A percentile compares a stretch with the other conserved stretches of the same genome.
Evolutionary conservation across 2,888 invertebrate species (phyloP).

Genomic region (Platycheirus albimanus): DNA sequence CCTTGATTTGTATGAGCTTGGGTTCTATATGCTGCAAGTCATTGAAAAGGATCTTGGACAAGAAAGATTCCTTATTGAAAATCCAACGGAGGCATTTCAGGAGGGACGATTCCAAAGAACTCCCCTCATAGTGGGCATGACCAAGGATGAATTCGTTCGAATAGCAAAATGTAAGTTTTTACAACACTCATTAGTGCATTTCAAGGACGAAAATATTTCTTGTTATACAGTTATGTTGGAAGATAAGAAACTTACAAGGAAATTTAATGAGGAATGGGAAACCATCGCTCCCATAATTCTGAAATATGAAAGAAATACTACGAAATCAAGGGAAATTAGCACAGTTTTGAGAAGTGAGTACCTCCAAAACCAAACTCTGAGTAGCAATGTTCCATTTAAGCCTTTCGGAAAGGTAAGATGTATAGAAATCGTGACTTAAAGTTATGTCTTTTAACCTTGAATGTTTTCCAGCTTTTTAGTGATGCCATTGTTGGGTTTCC

Average conservation of each 20-base stretch:
- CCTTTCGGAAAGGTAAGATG: constrained; percentile 69
- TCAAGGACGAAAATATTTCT: background rate
- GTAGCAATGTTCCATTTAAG: constrained; percentile 75
- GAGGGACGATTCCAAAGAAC: constrained; percentile 85
- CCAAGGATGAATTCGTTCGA: constrained; percentile 86
- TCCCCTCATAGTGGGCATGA: constrained; percentile 86
- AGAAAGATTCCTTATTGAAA: constrained; percentile 85
- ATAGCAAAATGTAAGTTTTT: constrained; percentile 83
- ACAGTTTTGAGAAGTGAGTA: constrained; percentile 75
- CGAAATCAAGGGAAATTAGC: constrained; percentile 79
- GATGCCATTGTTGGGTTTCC: constrained; percentile 85
- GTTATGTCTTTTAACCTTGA: background rate
- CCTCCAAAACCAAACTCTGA: constrained; percentile 72
- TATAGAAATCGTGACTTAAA: background rate
- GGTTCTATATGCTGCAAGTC: constrained; percentile 85
- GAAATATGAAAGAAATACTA: constrained; percentile 80
- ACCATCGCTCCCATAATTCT: constrained; percentile 79
- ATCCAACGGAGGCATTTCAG: constrained; percentile 85
- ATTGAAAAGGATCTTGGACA: constrained; percentile 87
- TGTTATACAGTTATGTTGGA: constrained; percentile 82
- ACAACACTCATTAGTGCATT: background rate
- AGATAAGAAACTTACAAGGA: constrained; percentile 82
- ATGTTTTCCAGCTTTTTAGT: constrained; percentile 82
- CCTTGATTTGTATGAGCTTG: constrained; percentile 78
- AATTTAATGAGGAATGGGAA: constrained; percentile 78